Evolutionary conservation across 2,888 invertebrate species (phyloP).

Genomic region (Leucania comma): DNA sequence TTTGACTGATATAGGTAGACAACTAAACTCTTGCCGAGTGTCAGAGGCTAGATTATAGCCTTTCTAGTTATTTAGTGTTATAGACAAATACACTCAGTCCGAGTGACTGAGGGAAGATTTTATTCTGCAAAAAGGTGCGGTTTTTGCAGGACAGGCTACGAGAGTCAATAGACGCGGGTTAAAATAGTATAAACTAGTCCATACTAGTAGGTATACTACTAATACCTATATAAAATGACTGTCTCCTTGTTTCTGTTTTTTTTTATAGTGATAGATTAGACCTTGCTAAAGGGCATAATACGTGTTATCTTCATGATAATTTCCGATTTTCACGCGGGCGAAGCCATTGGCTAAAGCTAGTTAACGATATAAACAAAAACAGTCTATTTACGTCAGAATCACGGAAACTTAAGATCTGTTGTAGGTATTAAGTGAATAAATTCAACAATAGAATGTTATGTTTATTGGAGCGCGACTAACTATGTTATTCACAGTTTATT

Average conservation of each 20-base stretch:
- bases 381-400: slow-evolving; percentile 39
- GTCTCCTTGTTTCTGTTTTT: no score
- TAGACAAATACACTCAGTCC: no score
- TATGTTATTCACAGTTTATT: slow-evolving; percentile 51
- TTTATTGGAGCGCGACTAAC: slow-evolving; percentile 65
- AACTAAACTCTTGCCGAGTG: background rate
- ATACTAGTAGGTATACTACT: no score
- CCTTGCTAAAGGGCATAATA: no score
- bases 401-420: slow-evolving; percentile 30
- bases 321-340: no score
- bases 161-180: background rate
- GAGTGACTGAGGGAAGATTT: background rate
- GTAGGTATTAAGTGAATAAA: slow-evolving; percentile 33
- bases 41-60: no score
- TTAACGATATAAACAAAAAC: slow-evolving; percentile 2
- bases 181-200: no score
- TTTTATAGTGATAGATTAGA: no score
- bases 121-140: background rate
- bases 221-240: no score
- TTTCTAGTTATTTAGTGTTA: no score
- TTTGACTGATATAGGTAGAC: no score
- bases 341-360: background rate
- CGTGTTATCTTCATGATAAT: no score
- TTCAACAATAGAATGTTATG: slow-evolving; percentile 50
- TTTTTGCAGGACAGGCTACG: background rate